Conservation (phyloP, 2,888 invertebrate species). For the Cryptocheilus praepositus region DNA sequence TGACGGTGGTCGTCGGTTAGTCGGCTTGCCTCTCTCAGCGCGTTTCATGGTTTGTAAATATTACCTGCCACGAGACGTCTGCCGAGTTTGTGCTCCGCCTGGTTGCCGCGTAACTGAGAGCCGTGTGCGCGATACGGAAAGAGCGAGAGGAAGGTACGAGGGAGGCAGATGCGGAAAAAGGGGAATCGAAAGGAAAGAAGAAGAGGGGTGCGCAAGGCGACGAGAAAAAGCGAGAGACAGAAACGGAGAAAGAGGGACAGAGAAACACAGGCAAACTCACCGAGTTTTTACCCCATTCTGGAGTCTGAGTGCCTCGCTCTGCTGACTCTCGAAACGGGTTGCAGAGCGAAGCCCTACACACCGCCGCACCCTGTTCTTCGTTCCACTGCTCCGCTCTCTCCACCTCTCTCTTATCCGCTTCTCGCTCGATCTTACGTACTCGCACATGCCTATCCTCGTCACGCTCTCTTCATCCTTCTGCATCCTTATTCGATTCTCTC, state of each 20-base stretch:
- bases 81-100: conserved; percentile 68
- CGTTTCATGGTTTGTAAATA: conserved; percentile 71
- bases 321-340: conserved; percentile 71
- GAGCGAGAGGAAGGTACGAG: conserved; percentile 29
- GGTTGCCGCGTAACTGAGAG: conserved; percentile 67
- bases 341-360: conserved; percentile 54
- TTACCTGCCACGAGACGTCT: conserved; percentile 66
- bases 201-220: conserved; percentile 17
- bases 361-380: conserved; percentile 41
- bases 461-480: conserved; percentile 16
- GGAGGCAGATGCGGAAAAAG: conserved; percentile 17
- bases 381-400: conserved; percentile 28
- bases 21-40: conserved; percentile 43
- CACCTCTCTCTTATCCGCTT: conserved; percentile 21
- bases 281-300: conserved; percentile 71
- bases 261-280: conserved; percentile 61
- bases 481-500: conserved; percentile 26
- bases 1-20: conserved; percentile 4
- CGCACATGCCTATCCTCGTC: conserved; percentile 15
- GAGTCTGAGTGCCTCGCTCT: conserved; percentile 72
- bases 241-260: too few relatives aligned
- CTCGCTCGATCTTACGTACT: conserved; percentile 17
- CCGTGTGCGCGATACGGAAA: conserved; percentile 56
- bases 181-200: conserved; percentile 13
- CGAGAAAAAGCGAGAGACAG: too few relatives aligned